Evolutionary conservation across 2,797 vertebrate genomes (phyloP).

Genomic region (Clarias platycephalus): DNA sequence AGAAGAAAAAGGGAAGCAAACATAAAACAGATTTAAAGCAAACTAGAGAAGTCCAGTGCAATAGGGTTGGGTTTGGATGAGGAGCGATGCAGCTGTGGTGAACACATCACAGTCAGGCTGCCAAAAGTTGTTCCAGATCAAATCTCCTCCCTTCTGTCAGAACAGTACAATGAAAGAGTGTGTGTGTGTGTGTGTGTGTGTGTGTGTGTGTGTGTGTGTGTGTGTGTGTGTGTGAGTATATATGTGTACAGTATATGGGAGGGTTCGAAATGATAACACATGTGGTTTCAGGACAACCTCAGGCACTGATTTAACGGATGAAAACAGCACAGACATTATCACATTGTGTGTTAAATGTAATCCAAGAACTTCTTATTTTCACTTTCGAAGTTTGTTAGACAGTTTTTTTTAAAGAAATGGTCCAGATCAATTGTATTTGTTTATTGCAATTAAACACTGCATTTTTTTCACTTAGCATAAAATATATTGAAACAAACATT

Average conservation of each 20-base stretch:
- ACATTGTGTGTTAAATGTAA: background rate
- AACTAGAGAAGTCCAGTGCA: slow-evolving; percentile 11
- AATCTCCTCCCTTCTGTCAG: slow-evolving; percentile 16
- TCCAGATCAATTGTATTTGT: background rate
- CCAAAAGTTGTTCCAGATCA: slow-evolving; percentile 57
- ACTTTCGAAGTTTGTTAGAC: background rate
- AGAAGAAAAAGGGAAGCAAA: slow-evolving; percentile 15
- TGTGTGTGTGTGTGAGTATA: background rate
- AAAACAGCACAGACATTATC: background rate
- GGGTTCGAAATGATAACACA: slow-evolving; percentile 11
- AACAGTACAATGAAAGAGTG: slow-evolving; percentile 2
- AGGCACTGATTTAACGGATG: slow-evolving; percentile 2
- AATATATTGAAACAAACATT: background rate
- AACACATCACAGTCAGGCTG: slow-evolving; percentile 69
- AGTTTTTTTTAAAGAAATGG: background rate
- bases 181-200: slow-evolving; percentile 8
- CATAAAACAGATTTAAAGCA: slow-evolving; percentile 45
- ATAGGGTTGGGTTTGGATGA: slow-evolving; percentile 38
- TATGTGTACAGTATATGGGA: no score
- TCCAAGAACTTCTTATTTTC: background rate
- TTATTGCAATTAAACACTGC: no score
- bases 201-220: slow-evolving; percentile 15
- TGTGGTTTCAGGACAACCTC: slow-evolving; percentile 18
- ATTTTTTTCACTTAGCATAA: background rate
- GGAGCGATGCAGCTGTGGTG: slow-evolving; percentile 65